Evolutionary conservation across 2,113 vertebrate genomes (phyloP).

Genomic region (Rhinoptilus africanus): DNA sequence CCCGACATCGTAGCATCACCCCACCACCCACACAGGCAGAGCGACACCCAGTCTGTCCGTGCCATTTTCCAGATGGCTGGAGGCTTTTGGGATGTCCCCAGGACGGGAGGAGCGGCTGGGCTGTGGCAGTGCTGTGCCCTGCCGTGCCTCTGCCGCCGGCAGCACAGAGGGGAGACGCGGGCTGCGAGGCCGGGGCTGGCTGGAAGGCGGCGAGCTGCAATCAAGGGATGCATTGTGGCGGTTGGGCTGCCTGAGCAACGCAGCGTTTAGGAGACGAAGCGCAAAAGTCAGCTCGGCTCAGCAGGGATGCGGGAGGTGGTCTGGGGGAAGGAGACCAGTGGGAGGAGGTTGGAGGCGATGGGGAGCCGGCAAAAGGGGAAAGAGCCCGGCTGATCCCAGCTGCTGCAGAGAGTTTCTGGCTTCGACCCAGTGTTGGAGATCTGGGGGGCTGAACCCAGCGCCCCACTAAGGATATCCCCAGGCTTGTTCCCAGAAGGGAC

Average conservation of each 20-base stretch:
- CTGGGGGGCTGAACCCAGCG: neutral
- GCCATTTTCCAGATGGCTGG: neutral
- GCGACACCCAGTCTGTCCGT: rapidly evolving
- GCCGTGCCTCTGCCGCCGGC: neutral
- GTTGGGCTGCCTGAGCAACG: neutral
- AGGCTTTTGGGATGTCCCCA: neutral
- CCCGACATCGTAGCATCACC: neutral
- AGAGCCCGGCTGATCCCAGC: neutral
- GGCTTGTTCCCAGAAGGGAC: neutral
- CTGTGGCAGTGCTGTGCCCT: neutral
- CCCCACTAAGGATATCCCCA: neutral
- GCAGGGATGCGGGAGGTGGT: neutral
- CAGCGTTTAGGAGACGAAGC: neutral
- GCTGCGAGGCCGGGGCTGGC: neutral
- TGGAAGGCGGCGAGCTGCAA: neutral
- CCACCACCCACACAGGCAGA: rapidly evolving
- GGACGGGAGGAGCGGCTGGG: neutral
- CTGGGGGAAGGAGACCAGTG: neutral
- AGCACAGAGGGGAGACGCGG: rapidly evolving
- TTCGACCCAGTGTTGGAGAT: neutral
- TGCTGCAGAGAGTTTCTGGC: neutral
- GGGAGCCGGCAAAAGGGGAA: neutral
- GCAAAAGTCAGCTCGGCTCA: neutral
- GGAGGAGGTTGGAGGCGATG: neutral
- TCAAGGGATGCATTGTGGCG: neutral